Conservation (phyloP, 2,888 invertebrate species). For the Galerucella pusilla region DNA sequence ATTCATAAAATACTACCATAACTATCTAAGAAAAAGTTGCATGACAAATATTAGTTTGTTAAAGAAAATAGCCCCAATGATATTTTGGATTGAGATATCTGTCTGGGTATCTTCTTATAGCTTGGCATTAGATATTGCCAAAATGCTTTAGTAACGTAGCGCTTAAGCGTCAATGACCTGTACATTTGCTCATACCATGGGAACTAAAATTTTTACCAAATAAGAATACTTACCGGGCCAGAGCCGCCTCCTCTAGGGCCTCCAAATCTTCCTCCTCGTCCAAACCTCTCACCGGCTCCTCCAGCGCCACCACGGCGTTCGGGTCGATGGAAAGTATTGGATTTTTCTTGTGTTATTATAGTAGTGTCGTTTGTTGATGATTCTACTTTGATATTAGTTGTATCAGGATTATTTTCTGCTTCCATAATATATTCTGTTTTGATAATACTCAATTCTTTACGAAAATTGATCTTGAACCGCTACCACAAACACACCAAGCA, state of each 20-base stretch:
- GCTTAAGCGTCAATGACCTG: slow-evolving; percentile 3
- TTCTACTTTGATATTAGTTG: slow-evolving; percentile 38
- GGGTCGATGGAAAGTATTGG: slow-evolving; percentile 23
- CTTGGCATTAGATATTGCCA: background rate
- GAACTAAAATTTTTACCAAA: background rate
- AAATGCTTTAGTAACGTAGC: background rate
- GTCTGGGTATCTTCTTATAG: background rate
- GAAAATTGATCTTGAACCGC: background rate
- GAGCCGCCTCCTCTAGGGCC: slow-evolving; percentile 53
- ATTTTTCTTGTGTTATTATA: slow-evolving; percentile 28
- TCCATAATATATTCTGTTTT: slow-evolving; percentile 30
- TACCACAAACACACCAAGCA: background rate
- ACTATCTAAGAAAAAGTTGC: too few species aligned
- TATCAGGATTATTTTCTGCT: slow-evolving; percentile 34
- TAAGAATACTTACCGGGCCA: slow-evolving; percentile 30
- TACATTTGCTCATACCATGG: background rate
- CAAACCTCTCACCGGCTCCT: slow-evolving; percentile 44
- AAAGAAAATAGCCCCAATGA: too few species aligned
- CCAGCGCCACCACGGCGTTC: slow-evolving; percentile 40
- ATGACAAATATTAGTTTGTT: too few species aligned
- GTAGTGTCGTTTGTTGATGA: slow-evolving; percentile 38
- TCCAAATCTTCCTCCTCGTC: slow-evolving; percentile 44
- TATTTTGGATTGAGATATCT: background rate
- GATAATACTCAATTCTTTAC: background rate
- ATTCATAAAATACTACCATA: too few species aligned